Evolutionary conservation across 2,113 vertebrate genomes (phyloP).

Genomic region (Sphaerodactylus townsendi): DNA sequence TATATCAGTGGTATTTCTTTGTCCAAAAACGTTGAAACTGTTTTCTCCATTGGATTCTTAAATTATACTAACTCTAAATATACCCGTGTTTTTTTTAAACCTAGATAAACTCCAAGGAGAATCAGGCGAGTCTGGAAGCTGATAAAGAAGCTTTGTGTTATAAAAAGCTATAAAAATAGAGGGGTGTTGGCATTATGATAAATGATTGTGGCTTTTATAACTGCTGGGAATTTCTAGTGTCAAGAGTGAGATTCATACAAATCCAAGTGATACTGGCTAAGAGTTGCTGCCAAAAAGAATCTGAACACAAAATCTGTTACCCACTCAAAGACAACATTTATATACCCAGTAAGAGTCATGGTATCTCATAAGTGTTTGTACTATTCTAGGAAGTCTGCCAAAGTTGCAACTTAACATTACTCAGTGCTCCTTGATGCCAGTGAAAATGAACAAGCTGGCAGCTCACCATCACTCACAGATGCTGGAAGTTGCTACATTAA

Average conservation of each 20-base stretch:
- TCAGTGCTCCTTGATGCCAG: not conserved
- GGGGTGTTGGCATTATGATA: not conserved
- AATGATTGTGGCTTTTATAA: not conserved
- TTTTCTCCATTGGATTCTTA: not conserved
- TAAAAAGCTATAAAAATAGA: not conserved
- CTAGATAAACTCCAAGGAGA: not conserved
- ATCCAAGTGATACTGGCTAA: not conserved
- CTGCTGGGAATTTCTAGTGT: not conserved
- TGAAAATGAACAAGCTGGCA: not conserved
- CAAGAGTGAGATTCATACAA: not conserved
- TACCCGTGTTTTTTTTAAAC: not conserved
- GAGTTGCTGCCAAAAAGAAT: not conserved
- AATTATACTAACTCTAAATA: not conserved
- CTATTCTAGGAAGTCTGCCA: not conserved
- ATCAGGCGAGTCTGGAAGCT: not conserved
- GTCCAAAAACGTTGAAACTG: no score
- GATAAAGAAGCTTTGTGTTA: not conserved
- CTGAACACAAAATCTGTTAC: not conserved
- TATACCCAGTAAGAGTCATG: not conserved
- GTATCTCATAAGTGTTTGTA: not conserved
- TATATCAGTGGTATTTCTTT: no score
- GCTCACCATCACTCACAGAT: not conserved
- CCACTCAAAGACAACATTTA: not conserved
- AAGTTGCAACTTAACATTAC: conserved; percentile 1
- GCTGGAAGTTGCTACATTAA: not conserved